Evolutionary conservation across 2,113 vertebrate species (phyloP).

Genomic region (Ondatra zibethicus): DNA sequence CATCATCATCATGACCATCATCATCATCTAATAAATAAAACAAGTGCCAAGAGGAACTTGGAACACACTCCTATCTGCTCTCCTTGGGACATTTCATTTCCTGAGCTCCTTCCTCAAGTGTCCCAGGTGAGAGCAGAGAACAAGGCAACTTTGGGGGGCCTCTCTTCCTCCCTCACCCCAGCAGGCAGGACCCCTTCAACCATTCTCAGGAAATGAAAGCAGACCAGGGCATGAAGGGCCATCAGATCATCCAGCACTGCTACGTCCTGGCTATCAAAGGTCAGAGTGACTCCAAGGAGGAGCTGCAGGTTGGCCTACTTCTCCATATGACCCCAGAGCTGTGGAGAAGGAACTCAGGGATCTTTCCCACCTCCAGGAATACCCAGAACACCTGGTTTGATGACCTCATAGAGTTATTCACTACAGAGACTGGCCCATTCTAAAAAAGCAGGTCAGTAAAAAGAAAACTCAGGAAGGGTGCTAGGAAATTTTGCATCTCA

Average conservation of each 20-base stretch:
- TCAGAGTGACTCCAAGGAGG: background rate
- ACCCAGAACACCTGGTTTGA: background rate
- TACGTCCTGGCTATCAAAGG: background rate
- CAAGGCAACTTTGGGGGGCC: background rate
- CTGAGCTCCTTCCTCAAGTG: background rate
- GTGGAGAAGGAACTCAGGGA: background rate
- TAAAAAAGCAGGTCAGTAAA: constrained; percentile 13
- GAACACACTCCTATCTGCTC: background rate
- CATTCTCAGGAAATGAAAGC: constrained; percentile 83
- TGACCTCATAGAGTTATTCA: background rate
- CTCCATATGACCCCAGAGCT: background rate
- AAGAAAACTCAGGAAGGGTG: background rate
- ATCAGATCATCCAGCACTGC: background rate
- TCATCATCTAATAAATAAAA: background rate
- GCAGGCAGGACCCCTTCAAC: constrained; percentile 84
- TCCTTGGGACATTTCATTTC: background rate
- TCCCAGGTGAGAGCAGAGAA: background rate
- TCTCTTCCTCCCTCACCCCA: constrained; percentile 75
- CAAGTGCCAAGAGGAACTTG: background rate
- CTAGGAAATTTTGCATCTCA: background rate
- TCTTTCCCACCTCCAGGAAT: background rate
- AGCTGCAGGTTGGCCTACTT: background rate
- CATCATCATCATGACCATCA: background rate
- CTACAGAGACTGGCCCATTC: background rate
- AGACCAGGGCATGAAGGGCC: too few relatives aligned